Evolutionary conservation across 2,797 vertebrate species (phyloP).

Genomic region (Rhabdophis nuchalis): DNA sequence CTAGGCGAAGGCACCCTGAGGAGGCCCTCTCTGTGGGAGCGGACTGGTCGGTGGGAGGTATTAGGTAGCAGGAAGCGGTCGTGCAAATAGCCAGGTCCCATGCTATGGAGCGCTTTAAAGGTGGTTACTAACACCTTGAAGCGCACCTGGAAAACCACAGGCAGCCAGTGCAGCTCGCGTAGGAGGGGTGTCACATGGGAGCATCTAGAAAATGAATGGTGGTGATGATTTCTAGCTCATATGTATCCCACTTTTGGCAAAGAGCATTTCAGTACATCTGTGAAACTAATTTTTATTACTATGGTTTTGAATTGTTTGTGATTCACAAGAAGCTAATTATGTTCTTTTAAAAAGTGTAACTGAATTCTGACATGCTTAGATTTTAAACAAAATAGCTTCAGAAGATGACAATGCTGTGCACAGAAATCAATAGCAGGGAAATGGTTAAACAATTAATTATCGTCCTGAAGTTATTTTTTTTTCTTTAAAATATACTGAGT

Average conservation of each 20-base stretch:
- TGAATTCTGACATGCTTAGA: background rate
- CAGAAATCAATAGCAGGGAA: background rate
- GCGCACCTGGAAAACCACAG: too few relatives aligned
- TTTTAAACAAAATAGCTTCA: background rate
- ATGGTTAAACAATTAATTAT: background rate
- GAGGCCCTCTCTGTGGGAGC: too few relatives aligned
- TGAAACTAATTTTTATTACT: constrained; percentile 46
- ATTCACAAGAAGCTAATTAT: constrained; percentile 1
- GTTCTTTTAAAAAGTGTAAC: background rate
- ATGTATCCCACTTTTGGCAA: constrained; percentile 20
- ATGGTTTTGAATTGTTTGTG: background rate
- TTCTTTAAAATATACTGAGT: background rate
- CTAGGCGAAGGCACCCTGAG: too few relatives aligned
- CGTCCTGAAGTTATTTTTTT: background rate
- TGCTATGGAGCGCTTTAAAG: too few relatives aligned
- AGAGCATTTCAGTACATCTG: background rate
- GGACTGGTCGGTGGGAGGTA: too few relatives aligned
- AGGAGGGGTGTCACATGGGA: too few relatives aligned
- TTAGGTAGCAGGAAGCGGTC: too few relatives aligned
- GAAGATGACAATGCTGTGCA: background rate
- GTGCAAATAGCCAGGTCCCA: too few relatives aligned
- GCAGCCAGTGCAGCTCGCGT: too few relatives aligned
- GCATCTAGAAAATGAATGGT: background rate
- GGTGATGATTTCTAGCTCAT: background rate
- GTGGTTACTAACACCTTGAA: too few relatives aligned